Percentiles rank a stretch among this genome's conserved stretches.
phyloP scores from a whole-genome alignment of 1,140 invertebrate genomes.

The Drosophila athabasca region DNA sequence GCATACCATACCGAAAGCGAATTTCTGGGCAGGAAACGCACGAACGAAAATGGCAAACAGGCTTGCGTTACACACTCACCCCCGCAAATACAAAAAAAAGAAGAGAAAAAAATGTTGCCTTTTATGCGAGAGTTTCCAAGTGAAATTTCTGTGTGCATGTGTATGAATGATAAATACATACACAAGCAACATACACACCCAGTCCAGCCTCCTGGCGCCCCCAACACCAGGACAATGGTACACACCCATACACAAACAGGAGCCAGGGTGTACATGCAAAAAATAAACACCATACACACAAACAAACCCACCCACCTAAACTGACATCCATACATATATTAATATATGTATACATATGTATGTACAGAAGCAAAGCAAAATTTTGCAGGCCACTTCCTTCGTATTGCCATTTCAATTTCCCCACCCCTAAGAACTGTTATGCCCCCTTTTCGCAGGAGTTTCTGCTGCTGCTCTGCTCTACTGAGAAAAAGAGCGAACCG shows the following conservation, averaged over 20 bases:
- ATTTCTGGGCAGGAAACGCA: constrained; percentile 64
- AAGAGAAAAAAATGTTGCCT: constrained; percentile 43
- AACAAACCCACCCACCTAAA: constrained; percentile 37
- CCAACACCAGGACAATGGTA: constrained; percentile 7
- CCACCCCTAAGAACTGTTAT: constrained; percentile 55
- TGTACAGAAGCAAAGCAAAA: constrained; percentile 56
- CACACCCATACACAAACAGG: constrained; percentile 54
- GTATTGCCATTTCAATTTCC: constrained; percentile 52
- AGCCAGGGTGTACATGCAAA: constrained; percentile 65
- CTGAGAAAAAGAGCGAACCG: constrained; percentile 66
- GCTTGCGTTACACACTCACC: constrained; percentile 42
- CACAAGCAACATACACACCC: constrained; percentile 56
- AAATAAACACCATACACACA: constrained; percentile 62
- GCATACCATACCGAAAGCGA: constrained; percentile 34
- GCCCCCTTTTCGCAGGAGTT: constrained; percentile 62
- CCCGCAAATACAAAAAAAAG: constrained; percentile 19
- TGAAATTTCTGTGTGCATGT: constrained; percentile 47
- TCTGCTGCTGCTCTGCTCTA: constrained; percentile 23
- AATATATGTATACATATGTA: constrained; percentile 18
- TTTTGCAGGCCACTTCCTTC: constrained; percentile 79
- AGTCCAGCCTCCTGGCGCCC: constrained; percentile 8
- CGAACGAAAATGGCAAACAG: constrained; percentile 67
- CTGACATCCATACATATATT: constrained; percentile 25
- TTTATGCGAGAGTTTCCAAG: constrained; percentile 68
- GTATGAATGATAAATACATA: constrained; percentile 52